Percentiles rank a stretch among this genome's conserved stretches.
Conservation (phyloP, 2,888 invertebrate species). For the Linnaemya vulpina region DNA sequence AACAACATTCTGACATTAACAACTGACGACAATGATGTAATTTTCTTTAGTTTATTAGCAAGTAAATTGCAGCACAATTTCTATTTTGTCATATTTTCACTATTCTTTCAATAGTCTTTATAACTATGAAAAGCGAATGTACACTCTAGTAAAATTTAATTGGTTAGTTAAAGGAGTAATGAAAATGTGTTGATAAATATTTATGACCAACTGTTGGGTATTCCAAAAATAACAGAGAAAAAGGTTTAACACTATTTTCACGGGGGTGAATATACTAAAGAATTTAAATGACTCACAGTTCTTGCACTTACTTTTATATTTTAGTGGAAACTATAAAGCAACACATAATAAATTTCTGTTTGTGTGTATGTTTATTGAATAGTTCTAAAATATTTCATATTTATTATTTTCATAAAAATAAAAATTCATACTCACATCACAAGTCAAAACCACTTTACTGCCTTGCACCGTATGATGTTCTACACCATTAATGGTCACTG, state of each 20-base stretch:
- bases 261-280: no score
- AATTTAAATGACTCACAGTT: no score
- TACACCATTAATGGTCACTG: slow-evolving; percentile 89
- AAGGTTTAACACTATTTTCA: not conserved
- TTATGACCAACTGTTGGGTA: not conserved
- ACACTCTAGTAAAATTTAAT: not conserved
- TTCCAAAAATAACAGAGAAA: not conserved
- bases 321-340: no score
- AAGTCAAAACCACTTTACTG: slow-evolving; percentile 90
- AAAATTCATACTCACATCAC: slow-evolving; percentile 83
- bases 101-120: slow-evolving; percentile 16
- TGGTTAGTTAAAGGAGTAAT: slow-evolving; percentile 26
- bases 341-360: no score
- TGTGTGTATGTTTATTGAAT: no score
- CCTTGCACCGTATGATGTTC: slow-evolving; percentile 92
- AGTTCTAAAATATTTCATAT: no score
- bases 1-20: slow-evolving; percentile 32
- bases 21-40: slow-evolving; percentile 46
- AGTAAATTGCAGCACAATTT: slow-evolving; percentile 36
- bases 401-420: no score
- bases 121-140: not conserved
- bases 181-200: slow-evolving; percentile 10
- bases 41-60: slow-evolving; percentile 20
- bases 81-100: slow-evolving; percentile 1
- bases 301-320: no score